phyloP scores from a whole-genome alignment of 2,113 vertebrate genomes.

The Porphyrio hochstetteri region DNA sequence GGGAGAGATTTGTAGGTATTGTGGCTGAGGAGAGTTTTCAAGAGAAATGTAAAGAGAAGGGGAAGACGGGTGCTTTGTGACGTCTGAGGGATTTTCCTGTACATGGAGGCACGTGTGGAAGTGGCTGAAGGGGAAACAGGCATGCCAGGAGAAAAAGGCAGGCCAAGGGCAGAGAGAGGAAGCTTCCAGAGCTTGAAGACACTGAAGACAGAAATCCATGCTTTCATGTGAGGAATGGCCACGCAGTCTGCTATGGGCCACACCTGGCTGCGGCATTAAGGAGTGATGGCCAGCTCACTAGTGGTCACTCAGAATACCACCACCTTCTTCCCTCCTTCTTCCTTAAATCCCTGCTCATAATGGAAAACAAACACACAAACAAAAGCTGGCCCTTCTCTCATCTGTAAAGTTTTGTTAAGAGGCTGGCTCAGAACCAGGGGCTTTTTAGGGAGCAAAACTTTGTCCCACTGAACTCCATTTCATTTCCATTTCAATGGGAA shows the following conservation, averaged over 20 bases:
- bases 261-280: background rate
- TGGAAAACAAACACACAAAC: background rate
- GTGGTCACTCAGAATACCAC: background rate
- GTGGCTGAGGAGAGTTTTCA: background rate
- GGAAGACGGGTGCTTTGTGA: background rate
- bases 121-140: background rate
- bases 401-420: background rate
- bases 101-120: background rate
- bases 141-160: background rate
- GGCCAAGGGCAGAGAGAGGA: background rate
- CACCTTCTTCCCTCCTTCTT: background rate
- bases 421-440: background rate
- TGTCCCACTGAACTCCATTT: background rate
- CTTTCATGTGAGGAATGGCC: background rate
- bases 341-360: background rate
- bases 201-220: background rate
- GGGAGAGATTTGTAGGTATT: background rate
- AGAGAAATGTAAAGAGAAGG: background rate
- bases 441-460: background rate
- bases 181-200: background rate
- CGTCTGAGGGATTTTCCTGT: background rate
- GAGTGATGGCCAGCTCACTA: background rate
- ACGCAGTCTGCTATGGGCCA: background rate
- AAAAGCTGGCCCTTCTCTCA: background rate
- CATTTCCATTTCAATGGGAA: conserved; percentile 1